Evolutionary conservation across 2,797 vertebrate species (phyloP).

Genomic region (Lepidocolaptes lacrymiger): DNA sequence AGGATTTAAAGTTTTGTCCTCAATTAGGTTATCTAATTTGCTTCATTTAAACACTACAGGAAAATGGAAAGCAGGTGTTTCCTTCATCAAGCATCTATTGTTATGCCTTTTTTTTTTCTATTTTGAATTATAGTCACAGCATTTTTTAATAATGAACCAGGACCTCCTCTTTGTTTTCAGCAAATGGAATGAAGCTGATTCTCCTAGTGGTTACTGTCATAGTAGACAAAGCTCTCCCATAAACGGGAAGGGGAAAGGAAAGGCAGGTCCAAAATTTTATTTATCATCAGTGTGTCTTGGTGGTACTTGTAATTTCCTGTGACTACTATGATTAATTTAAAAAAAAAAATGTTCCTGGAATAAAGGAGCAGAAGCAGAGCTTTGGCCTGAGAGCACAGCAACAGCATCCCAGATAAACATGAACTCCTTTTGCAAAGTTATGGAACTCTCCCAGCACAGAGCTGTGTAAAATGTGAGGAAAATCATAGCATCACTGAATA

Average conservation of each 20-base stretch:
- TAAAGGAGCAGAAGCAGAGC: neutral
- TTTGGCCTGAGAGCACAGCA: neutral
- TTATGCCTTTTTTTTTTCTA: slow-evolving; percentile 2
- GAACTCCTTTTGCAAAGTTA: neutral
- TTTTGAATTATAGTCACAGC: neutral
- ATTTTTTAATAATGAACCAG: slow-evolving; percentile 1
- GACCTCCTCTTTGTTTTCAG: neutral
- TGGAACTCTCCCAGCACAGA: neutral
- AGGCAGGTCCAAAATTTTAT: neutral
- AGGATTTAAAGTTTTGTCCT: slow-evolving; percentile 35
- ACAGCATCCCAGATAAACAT: neutral
- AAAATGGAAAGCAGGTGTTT: slow-evolving; percentile 57
- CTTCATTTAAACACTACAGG: slow-evolving; percentile 11
- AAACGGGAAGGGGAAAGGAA: neutral
- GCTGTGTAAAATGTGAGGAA: neutral
- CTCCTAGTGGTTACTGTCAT: neutral
- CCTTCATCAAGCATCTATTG: slow-evolving; percentile 12
- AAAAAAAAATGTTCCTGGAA: neutral
- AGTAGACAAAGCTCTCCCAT: neutral
- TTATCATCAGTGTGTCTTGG: neutral
- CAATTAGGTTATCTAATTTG: slow-evolving; percentile 40
- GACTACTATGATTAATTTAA: neutral
- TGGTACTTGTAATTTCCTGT: neutral
- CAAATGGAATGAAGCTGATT: neutral
- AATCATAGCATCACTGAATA: neutral